Evolutionary conservation across 1,140 invertebrate genomes (phyloP).

Genomic region (Argopecten irradians): DNA sequence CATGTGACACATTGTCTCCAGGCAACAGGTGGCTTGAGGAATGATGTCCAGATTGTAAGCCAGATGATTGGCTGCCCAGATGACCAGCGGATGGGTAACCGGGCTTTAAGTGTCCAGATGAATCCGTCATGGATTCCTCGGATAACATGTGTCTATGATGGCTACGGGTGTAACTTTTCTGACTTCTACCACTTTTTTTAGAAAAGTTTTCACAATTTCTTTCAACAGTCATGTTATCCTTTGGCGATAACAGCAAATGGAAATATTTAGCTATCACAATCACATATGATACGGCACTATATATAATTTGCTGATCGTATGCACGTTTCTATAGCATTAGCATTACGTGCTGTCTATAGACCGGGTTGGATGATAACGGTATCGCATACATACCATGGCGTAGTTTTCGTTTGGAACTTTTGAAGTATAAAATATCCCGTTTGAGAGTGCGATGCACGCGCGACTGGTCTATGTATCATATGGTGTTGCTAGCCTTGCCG

Average conservation of each 20-base stretch:
- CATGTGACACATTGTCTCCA: slow-evolving; percentile 26
- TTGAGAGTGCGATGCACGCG: background rate
- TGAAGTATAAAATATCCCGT: slow-evolving; percentile 1
- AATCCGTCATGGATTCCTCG: background rate
- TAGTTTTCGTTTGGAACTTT: background rate
- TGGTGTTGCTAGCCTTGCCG: background rate
- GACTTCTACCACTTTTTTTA: background rate
- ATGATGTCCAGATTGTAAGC: background rate
- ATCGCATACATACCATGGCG: background rate
- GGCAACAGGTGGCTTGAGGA: background rate
- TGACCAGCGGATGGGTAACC: background rate
- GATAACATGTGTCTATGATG: background rate
- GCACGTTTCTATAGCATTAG: background rate
- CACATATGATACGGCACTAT: no score
- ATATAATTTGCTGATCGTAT: background rate
- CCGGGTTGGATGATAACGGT: background rate
- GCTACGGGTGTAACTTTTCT: background rate
- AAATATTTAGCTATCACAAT: background rate
- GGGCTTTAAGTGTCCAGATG: background rate
- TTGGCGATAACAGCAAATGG: background rate
- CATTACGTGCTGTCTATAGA: background rate
- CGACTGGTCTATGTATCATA: background rate
- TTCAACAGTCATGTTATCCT: background rate
- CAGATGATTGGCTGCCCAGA: background rate
- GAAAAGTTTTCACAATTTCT: background rate